Base-by-base conservation (phyloP, 2,797 vertebrate genomes). In the Eremophila alpestris region DNA sequence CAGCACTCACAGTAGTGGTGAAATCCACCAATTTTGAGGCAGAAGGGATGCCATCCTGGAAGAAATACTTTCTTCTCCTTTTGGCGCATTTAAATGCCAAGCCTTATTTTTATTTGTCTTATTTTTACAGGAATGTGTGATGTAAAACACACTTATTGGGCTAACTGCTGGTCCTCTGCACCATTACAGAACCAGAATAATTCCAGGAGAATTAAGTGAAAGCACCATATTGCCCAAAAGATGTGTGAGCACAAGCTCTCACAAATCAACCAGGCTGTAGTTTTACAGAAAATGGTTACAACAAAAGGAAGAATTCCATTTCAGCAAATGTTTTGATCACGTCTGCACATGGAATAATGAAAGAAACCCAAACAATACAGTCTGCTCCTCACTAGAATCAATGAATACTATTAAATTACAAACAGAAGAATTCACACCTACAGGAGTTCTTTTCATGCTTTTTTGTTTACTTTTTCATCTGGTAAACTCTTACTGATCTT, bases 241-340 rank as follows among this genome's bases (percentile, higher is more conserved):
- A 62, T 59, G 36, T 51, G n/a, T 54, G 29, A 83, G 38, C 3
- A 2, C 34, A 63, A 90, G 76, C 48, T 77, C 30, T 89, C 1
- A 1, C 29, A 85, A 79, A 78, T 73, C 49, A 79, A n/a, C 16
- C 55, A 54, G 38, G 17, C 45, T 70, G 34, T 34, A 90, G 38
- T 69, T 76, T 90, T 83, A 75, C 27, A 75, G 67, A 87, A 84
- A 88, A 73, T 8, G 1, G 3, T 69, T 87, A 16, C 41, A 76
- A 89, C 43, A 87, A 94, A 92, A 81, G 51, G 74, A 87, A 79
- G 18, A 82, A 32, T 58, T 71, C 38, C 2, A 84, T 94, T 84
- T 76, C 63, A 84, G 32, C 29, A 65, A 93, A 86, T 70, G 10
- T 90, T 95, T 93, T 90, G 67, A 90, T 92, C 32, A 21, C 52